A percentile compares a stretch with the other conserved stretches of the same genome.
Conservation (phyloP, 2,797 vertebrate genomes). For the Uromys caudimaculatus region DNA sequence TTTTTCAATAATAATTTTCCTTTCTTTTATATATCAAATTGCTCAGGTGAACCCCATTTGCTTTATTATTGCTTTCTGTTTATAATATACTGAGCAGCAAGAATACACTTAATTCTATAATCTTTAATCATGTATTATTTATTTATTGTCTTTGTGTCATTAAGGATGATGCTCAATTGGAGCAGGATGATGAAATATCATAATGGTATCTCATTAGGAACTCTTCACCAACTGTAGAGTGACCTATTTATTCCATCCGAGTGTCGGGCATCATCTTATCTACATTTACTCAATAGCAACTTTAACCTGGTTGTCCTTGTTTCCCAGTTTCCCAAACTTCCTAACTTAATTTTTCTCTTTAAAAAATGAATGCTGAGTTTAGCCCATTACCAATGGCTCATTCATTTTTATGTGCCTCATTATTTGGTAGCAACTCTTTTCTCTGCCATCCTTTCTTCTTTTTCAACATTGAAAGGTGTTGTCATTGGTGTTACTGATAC, state of each 20-base stretch:
- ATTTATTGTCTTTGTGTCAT: neutral
- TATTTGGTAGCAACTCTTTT: slow-evolving; percentile 67
- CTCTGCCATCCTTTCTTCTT: neutral
- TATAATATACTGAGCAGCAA: neutral
- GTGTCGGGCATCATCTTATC: neutral
- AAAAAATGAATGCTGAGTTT: slow-evolving; percentile 55
- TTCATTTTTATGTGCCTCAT: slow-evolving; percentile 69
- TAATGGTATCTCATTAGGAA: neutral
- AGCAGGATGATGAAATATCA: neutral
- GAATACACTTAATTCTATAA: neutral
- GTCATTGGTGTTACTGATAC: neutral
- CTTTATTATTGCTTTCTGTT: slow-evolving; percentile 36
- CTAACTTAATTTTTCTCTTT: slow-evolving; percentile 66
- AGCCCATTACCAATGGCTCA: slow-evolving; percentile 65
- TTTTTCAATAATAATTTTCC: slow-evolving; percentile 24
- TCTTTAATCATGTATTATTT: neutral
- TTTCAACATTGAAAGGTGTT: slow-evolving; percentile 7
- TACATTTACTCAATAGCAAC: slow-evolving; percentile 37
- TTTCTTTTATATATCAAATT: slow-evolving; percentile 42
- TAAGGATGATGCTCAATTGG: neutral
- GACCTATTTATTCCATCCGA: neutral
- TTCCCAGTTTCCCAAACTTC: slow-evolving; percentile 57
- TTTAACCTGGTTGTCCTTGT: slow-evolving; percentile 59
- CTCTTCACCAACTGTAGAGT: neutral
- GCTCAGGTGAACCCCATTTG: slow-evolving; percentile 3